A percentile compares a stretch with the other conserved stretches of the same genome.
phyloP scores from a whole-genome alignment of 2,113 vertebrate genomes.

The Rana temporaria region DNA sequence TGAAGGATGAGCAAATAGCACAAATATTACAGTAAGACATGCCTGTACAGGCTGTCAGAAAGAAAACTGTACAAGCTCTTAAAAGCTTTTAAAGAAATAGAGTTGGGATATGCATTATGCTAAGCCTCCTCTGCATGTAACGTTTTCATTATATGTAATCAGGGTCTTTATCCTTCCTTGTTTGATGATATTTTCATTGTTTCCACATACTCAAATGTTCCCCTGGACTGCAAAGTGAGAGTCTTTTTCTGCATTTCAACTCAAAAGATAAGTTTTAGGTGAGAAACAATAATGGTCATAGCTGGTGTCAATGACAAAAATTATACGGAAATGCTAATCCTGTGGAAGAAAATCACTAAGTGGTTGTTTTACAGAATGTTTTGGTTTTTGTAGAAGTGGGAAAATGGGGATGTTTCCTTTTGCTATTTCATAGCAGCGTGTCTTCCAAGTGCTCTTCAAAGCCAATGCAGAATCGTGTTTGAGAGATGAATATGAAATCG shows the following conservation, averaged over 20 bases:
- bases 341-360: conserved; percentile 1
- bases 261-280: conserved; percentile 25
- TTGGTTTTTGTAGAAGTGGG: conserved; percentile 10
- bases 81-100: no score
- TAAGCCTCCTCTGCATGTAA: no score
- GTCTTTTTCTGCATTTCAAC: background rate
- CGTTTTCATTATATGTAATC: no score
- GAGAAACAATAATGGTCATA: conserved; percentile 25
- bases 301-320: conserved; percentile 34
- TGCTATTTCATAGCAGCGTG: background rate
- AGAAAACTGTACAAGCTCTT: no score
- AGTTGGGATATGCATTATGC: no score
- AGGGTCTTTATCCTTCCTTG: no score
- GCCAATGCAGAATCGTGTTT: background rate
- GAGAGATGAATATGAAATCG: background rate
- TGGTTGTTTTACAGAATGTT: conserved; percentile 26
- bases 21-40: no score
- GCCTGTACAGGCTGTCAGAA: no score
- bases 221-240: no score
- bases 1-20: no score
- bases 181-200: no score
- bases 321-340: conserved; percentile 22
- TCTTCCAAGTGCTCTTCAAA: background rate
- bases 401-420: conserved; percentile 19
- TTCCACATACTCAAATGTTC: no score